Evolutionary conservation across 2,113 vertebrate species (phyloP).

Genomic region (Danio rerio): GRCz12tu NC_133200.1:33179501-33180000

Average conservation of each 20-base stretch:
- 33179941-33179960: background rate
- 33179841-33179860: conserved; percentile 28
- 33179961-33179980: conserved; percentile 29
- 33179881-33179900: conserved; percentile 45
- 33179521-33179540: no score
- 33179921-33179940: conserved; percentile 49
- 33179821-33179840: background rate
- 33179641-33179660: no score
- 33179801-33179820: background rate
- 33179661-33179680: no score
- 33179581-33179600: no score
- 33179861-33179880: conserved; percentile 43
- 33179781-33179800: background rate
- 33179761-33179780: conserved; percentile 17
- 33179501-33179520: no score
- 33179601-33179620: no score
- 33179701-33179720: background rate
- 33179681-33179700: no score
- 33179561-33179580: no score
- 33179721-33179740: background rate
- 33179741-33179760: background rate
- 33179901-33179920: conserved; percentile 17
- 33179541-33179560: no score
- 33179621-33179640: no score
- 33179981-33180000: conserved; percentile 2